Conservation (phyloP, 2,113 vertebrate genomes). For the Engraulis encrasicolus region DNA sequence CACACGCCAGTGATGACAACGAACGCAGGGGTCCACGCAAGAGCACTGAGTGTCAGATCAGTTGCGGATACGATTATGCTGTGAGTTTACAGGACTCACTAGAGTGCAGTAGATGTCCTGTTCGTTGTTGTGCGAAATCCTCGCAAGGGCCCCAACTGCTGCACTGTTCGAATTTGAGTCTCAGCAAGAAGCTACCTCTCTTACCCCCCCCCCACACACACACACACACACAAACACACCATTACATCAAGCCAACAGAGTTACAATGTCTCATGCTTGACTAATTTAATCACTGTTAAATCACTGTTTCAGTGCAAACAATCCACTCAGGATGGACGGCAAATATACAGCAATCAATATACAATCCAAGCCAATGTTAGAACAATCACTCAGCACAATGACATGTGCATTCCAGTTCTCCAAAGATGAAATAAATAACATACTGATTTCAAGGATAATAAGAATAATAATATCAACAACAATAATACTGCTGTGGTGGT, state of each 20-base stretch:
- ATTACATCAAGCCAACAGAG: neutral
- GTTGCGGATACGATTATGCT: neutral
- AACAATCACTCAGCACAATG: neutral
- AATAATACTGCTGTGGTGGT: neutral
- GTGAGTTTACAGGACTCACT: too few species aligned
- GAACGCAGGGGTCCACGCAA: neutral
- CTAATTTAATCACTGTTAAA: neutral
- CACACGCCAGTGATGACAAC: too few species aligned
- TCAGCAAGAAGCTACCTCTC: neutral
- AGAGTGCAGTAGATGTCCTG: too few species aligned
- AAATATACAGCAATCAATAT: neutral
- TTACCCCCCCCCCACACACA: neutral
- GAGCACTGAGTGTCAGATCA: neutral
- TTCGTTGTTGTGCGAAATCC: too few species aligned
- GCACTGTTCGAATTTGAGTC: neutral
- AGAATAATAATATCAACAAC: too few species aligned
- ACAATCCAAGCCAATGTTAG: neutral
- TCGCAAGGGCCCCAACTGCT: too few species aligned
- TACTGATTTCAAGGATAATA: too few species aligned
- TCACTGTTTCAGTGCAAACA: neutral
- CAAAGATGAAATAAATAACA: neutral
- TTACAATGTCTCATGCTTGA: neutral
- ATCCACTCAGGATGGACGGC: neutral
- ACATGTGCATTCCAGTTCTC: neutral
- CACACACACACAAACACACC: neutral